Evolutionary conservation across 2,113 vertebrate genomes (phyloP), one percentile per base, ranked within the genome.

Genomic region (Pipra filicauda): DNA sequence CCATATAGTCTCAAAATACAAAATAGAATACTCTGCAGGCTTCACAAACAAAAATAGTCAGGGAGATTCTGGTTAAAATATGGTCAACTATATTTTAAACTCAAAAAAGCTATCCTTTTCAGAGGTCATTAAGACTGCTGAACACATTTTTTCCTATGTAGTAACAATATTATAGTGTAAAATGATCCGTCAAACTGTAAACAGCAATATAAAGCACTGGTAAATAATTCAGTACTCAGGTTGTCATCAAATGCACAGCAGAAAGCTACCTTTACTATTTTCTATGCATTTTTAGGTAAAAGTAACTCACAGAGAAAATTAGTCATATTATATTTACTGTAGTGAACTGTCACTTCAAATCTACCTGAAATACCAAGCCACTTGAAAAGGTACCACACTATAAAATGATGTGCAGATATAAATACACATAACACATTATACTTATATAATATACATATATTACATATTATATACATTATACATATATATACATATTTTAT

Each of bases 171-270:
- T 93, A 88, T 15, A 87, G 78, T 92, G 95, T 96, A 97, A 98
- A 97, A 96, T 83, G 94, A 97, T 96, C 94, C 54, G 44, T 79
- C 93, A 96, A 87, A 81, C 28, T 95, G 85, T 41, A 96, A 97
- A 95, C 13, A 76, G 82, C 91, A 97, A 92, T 44, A 97, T 84
- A 96, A 96, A 96, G 85, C 76, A 92, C 24, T 71, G 58, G 74
- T 97, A 96, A 98, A 98, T 98, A 96, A 98, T 98, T 98, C 81
- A 98, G 71, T 49, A 81, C 89, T 94, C 26, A 44, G 41, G 39
- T 27, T 88, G 65, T 74, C 59, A 95, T 83, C 89, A 88, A 76
- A 94, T 41, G 65, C 49, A 90, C 37, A 76, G 44, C 64, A 96
- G n/a, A 89, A 94, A 75, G 46, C 85, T 91, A 96, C 51, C 71